phyloP scores from a whole-genome alignment of 2,797 vertebrate genomes.

The Danio tinwini region DNA sequence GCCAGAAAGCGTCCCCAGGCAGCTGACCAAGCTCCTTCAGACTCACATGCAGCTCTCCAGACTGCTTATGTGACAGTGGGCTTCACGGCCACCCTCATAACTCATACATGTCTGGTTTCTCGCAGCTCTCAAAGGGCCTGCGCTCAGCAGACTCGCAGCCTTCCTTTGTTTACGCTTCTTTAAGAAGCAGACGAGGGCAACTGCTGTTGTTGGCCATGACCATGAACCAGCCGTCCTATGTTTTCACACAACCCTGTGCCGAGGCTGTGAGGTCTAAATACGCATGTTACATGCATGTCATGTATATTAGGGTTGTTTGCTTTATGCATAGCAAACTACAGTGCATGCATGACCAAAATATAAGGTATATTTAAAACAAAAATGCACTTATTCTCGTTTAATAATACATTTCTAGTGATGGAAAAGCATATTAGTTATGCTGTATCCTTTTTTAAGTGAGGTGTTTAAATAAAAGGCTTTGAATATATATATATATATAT shows the following conservation, averaged over 20 bases:
- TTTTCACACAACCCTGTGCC: slow-evolving; percentile 60
- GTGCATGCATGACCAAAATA: slow-evolving; percentile 13
- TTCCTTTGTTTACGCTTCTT: slow-evolving; percentile 59
- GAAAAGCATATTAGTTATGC: no score
- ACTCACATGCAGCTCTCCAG: slow-evolving; percentile 39
- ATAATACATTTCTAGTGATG: no score
- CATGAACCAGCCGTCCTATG: slow-evolving; percentile 55
- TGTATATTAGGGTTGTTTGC: slow-evolving; percentile 4
- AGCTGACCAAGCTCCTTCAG: slow-evolving; percentile 42
- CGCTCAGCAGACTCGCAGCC: slow-evolving; percentile 53
- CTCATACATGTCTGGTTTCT: slow-evolving; percentile 63
- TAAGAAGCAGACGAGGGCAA: slow-evolving; percentile 54
- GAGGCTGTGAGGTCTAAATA: slow-evolving; percentile 39
- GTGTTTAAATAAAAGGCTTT: no score
- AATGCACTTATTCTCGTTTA: no score
- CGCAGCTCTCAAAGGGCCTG: slow-evolving; percentile 41
- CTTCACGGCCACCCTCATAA: slow-evolving; percentile 61
- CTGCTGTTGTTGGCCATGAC: slow-evolving; percentile 61
- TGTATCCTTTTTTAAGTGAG: no score
- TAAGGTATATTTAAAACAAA: no score
- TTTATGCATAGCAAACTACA: slow-evolving; percentile 1
- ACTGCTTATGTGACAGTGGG: slow-evolving; percentile 53
- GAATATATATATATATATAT: no score
- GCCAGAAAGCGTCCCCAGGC: slow-evolving; percentile 59
- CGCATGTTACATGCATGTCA: slow-evolving; percentile 41